Percentiles rank a stretch among this genome's conserved stretches.
These are phyloP conservation scores for Mormyrus hasselquistii DNA, from an alignment of 2,797 vertebrate genomes.

Conservation along the genomic window DNA sequence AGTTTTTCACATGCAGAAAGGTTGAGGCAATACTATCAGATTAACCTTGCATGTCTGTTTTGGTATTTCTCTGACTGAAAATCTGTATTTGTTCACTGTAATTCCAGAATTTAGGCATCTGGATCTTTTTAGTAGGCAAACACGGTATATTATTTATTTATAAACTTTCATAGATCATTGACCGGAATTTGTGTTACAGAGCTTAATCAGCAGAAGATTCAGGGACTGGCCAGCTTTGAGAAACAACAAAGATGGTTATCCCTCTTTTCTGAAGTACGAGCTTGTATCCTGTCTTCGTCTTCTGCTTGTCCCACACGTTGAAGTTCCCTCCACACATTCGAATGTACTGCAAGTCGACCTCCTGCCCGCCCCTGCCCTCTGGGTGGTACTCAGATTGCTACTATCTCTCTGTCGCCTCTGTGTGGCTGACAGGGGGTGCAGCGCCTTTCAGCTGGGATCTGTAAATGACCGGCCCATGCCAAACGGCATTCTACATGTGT, in stretches of 20 bases:
- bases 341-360: background rate
- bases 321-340: background rate
- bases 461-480: background rate
- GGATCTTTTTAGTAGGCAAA: background rate
- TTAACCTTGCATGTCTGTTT: background rate
- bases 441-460: background rate
- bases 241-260: background rate
- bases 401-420: background rate
- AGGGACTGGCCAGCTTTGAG: background rate
- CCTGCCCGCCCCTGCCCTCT: background rate
- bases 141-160: background rate
- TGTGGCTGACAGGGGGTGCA: background rate
- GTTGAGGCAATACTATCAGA: background rate
- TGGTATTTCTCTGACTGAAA: background rate
- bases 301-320: background rate
- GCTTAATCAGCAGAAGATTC: background rate
- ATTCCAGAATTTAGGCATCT: background rate
- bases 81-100: background rate
- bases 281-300: background rate
- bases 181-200: background rate
- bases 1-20: background rate
- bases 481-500: background rate
- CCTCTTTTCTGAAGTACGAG: background rate
- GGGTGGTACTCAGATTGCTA: background rate
- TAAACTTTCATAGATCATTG: background rate